Evolutionary conservation across 2,113 vertebrate species (phyloP).

Genomic region (Ammodytes marinus): DNA sequence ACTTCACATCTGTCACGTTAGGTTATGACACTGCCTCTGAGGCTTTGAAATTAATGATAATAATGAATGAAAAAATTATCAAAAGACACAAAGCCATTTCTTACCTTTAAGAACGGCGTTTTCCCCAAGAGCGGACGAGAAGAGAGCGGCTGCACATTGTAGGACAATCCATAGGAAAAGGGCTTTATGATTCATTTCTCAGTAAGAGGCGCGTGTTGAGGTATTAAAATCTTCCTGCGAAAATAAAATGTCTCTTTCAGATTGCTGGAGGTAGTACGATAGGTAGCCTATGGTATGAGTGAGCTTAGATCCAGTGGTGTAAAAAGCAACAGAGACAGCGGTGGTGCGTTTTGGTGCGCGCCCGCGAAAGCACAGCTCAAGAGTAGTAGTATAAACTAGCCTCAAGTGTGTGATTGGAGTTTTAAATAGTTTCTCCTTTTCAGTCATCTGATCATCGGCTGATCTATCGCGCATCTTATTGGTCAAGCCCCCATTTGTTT

Average conservation of each 20-base stretch:
- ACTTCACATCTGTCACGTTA: not conserved
- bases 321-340: constrained; percentile 34
- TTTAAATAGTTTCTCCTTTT: constrained; percentile 85
- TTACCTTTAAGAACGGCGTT: constrained; percentile 76
- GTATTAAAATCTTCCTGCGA: constrained; percentile 10
- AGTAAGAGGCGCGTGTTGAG: constrained; percentile 25
- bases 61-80: constrained; percentile 19
- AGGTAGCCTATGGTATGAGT: not conserved
- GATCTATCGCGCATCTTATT: constrained; percentile 80
- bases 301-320: constrained; percentile 37
- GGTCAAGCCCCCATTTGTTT: constrained; percentile 85
- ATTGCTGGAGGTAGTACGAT: not conserved
- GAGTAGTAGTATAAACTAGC: constrained; percentile 59
- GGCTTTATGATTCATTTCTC: constrained; percentile 69
- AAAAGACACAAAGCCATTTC: constrained; percentile 30
- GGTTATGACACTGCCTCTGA: not conserved
- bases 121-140: constrained; percentile 50
- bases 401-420: constrained; percentile 74
- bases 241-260: constrained; percentile 5
- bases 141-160: constrained; percentile 43
- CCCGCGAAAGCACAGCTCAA: not conserved
- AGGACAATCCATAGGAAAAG: constrained; percentile 71
- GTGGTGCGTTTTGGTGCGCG: constrained; percentile 22
- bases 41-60: not conserved
- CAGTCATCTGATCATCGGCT: constrained; percentile 89